Evolutionary conservation across 2,888 invertebrate species (phyloP).

Genomic region (Diarsia mendica): DNA sequence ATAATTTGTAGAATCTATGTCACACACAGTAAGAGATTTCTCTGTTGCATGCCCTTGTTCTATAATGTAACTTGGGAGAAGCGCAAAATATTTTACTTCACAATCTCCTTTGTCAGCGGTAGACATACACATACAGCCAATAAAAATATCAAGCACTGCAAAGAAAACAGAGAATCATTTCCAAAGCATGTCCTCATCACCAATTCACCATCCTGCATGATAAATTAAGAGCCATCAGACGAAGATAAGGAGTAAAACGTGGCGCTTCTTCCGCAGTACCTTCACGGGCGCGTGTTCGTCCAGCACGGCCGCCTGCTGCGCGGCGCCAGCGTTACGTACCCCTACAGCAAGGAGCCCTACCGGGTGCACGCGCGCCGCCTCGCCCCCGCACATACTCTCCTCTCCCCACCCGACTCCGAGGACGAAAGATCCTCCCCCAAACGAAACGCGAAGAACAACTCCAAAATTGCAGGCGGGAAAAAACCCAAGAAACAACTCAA

Average conservation of each 20-base stretch:
- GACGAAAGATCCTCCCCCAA: constrained; percentile 82
- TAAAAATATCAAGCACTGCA: not conserved
- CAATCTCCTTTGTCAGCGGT: not conserved
- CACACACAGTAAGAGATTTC: not conserved
- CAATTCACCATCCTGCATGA: not conserved
- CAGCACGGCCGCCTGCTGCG: constrained; percentile 93
- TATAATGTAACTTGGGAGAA: too few relatives aligned
- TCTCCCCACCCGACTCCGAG: constrained; percentile 82
- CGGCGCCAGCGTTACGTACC: constrained; percentile 90
- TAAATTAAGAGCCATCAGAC: not conserved
- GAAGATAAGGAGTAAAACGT: constrained; percentile 11
- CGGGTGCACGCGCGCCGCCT: constrained; percentile 83
- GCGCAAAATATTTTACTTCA: not conserved
- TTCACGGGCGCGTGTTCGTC: constrained; percentile 94
- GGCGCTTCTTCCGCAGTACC: constrained; percentile 90
- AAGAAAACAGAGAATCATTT: not conserved
- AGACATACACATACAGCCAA: too few relatives aligned
- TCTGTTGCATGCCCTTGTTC: not conserved
- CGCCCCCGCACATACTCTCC: constrained; percentile 77
- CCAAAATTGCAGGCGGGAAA: constrained; percentile 78
- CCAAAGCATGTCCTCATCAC: not conserved
- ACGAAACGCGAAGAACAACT: constrained; percentile 72
- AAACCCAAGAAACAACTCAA: constrained; percentile 82
- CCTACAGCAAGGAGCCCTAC: constrained; percentile 87
- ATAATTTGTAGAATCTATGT: not conserved